Conservation (phyloP, 2,113 vertebrate genomes). For the Myotis brandtii region DNA sequence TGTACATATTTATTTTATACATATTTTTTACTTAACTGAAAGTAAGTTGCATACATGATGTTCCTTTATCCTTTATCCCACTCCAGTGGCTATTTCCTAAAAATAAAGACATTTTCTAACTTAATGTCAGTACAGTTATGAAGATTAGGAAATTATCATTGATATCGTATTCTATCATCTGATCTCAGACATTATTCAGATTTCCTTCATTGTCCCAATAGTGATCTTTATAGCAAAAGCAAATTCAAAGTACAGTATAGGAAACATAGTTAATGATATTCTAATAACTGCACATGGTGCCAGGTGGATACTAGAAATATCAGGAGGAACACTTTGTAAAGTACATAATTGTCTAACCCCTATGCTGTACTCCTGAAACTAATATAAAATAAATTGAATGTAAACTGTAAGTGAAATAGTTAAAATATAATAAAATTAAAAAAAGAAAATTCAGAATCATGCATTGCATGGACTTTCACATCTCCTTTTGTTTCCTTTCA, state of each 20-base stretch:
- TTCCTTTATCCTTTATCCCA: neutral
- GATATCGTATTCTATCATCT: neutral
- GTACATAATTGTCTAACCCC: neutral
- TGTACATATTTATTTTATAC: neutral
- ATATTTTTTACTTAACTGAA: neutral
- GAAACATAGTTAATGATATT: neutral
- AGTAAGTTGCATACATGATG: neutral
- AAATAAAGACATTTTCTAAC: neutral
- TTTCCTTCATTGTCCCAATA: neutral
- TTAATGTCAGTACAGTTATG: neutral
- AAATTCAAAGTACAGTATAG: neutral
- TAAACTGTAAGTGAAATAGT: neutral
- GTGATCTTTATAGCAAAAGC: neutral
- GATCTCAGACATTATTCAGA: neutral
- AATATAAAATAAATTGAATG: neutral
- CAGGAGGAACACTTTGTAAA: neutral
- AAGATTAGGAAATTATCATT: neutral
- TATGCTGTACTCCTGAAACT: neutral
- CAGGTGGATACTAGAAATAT: neutral
- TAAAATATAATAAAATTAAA: neutral
- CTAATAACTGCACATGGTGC: neutral
- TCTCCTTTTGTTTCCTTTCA: neutral
- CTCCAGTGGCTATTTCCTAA: neutral
- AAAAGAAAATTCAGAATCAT: neutral
- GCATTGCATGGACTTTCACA: neutral